A percentile compares a stretch with the other conserved stretches of the same genome.
phyloP scores from a whole-genome alignment of 1,140 invertebrate genomes.

The Drosophila carrolli region DNA sequence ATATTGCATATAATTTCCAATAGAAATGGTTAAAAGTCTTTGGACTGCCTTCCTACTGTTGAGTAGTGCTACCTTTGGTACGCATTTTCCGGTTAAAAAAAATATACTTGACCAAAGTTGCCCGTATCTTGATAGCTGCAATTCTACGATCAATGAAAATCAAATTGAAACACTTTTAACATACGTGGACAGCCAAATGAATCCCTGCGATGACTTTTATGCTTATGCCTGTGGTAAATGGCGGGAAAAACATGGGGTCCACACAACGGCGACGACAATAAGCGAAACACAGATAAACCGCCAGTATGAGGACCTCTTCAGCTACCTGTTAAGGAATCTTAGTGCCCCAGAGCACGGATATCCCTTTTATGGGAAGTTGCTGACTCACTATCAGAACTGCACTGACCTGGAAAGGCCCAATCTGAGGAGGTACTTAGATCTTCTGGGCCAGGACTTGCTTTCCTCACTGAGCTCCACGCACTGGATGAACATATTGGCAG shows the following conservation, averaged over 20 bases:
- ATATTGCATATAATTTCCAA: background rate
- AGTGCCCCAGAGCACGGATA: constrained; percentile 16
- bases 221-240: constrained; percentile 95
- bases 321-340: constrained; percentile 10
- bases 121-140: constrained; percentile 31
- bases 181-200: constrained; percentile 90
- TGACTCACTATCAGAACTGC: constrained; percentile 58
- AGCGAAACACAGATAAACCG: constrained; percentile 51
- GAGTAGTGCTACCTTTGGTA: constrained; percentile 17
- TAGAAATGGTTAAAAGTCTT: constrained; percentile 4
- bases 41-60: constrained; percentile 6
- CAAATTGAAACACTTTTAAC: constrained; percentile 62
- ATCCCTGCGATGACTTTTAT: constrained; percentile 96
- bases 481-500: constrained; percentile 54
- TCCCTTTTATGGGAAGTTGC: constrained; percentile 51
- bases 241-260: constrained; percentile 72
- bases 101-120: constrained; percentile 37
- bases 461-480: constrained; percentile 7
- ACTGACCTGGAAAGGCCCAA: constrained; percentile 11
- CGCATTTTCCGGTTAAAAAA: constrained; percentile 8
- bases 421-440: constrained; percentile 49
- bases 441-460: constrained; percentile 9
- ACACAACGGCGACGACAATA: constrained; percentile 52
- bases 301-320: constrained; percentile 47
- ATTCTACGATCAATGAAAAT: constrained; percentile 37